Base-by-base conservation (phyloP, 1,140 invertebrate species). In the Druon quercuslanigerum region DNA sequence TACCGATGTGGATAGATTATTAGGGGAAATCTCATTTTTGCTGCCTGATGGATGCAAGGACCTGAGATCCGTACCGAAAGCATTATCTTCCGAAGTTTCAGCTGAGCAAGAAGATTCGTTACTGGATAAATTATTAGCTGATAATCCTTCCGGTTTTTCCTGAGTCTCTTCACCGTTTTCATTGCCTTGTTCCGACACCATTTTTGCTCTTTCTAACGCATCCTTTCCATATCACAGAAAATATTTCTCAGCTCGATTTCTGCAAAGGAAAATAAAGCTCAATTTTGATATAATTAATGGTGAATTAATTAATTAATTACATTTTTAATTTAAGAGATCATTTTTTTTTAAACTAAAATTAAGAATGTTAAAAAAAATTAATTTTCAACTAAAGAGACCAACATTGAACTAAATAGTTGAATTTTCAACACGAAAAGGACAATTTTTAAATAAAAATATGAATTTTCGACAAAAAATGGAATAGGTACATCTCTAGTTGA, bases 151-250 rank as follows among this genome's bases (percentile, higher is more conserved):
- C 25, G 80, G 75, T 50, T 85, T 82, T n/a, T 86, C 81, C 71
- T 83, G 79, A 60, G 82, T 80, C 14, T 86, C 79, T 16, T 83
- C 79, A 20, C 79, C 79, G 54, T 73, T 83, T 70, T 81, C 84
- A 51, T 85, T 83, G 40, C 86, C 82, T 51, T 88, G 79, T 66
- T 83, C 82, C 40, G 82, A 85, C 78, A 86, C 60, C 81, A 84
- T 85, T 70, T 76, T 79, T 75, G 75, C 79, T 9, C 77, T 72
- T 80, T 85, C 81, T 77, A 86, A 80, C 82, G 86, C 85, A 33
- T 87, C 87, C 78, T 88, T 86, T 78, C 76, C 74, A 76, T 75
- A 76, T 77, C 78, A 75, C 71, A 51, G 50, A n/a, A 70, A n/a
- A 72, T 25, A 76, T 51, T 50, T 46, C 50, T 46, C 40, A 46